Base-by-base conservation (phyloP, 2,797 vertebrate species). In the Tympanoctomys barrerae region DNA sequence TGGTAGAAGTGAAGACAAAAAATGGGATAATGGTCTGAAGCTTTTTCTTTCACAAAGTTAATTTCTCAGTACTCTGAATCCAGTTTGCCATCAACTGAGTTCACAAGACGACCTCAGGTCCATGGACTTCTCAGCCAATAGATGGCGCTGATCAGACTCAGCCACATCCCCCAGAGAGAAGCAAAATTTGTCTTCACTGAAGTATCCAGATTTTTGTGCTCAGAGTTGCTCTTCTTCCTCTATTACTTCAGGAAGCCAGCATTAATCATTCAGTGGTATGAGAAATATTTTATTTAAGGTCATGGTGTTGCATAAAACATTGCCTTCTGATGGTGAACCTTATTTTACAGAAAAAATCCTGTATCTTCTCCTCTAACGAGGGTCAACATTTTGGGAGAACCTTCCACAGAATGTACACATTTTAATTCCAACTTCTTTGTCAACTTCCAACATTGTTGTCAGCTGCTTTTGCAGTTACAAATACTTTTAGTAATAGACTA, bases 261-360 rank as follows among this genome's bases (percentile, higher is more conserved):
- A 31, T 33, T 5, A 18, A 4, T 33, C 77, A 66, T n/a, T n/a
- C 18, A 49, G 19, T 26, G 1, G 7, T 6, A 18, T 33, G 39
- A 19, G 14, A 8, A 31, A 26, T 16, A 12, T 26, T 59, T 13
- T 52, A 28, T 5, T 52, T 54, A 61, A 1, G 42, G 28, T 68
- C 12, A 11, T 0, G 2, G 7, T 39, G 42, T 75, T 31, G n/a
- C 5, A 28, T 1, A 28, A 0, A 11, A 33, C 13, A 54, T 64
- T 52, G 52, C 54, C n/a, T 57, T 66, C 52, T 28, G 4, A 68
- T 52, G 16, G 12, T 42, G 87, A 83, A 39, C 7, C 33, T 39
- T 46, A 42, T 31, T 11, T 57, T 6, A 49, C 12, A 82, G 33
- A 42, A 57, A 91, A 22, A 1, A 31, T 12, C 28, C 0, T 39